Evolutionary conservation across 2,113 vertebrate species (phyloP), one percentile per base, ranked within the genome.

Genomic region (Solenodon paradoxus): DNA sequence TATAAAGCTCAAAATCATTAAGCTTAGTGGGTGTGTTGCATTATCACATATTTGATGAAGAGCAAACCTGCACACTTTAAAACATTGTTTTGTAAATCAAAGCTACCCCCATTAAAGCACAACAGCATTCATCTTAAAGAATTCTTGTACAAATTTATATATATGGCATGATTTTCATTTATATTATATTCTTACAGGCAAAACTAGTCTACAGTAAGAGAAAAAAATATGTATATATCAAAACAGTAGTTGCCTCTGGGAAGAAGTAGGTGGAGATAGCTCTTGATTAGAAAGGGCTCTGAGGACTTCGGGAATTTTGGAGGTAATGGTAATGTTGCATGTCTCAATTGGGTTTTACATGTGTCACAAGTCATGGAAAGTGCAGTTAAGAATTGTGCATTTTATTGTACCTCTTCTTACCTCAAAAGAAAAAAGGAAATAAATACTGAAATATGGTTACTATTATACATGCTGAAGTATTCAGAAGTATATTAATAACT

Each of bases 211-310:
- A 94, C 2, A 9, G 42, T 74, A 74, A 95, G 57, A 49, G 16
- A 71, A 93, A 96, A 80, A 88, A 69, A 11, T n/a, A n/a, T n/a
- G n/a, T n/a, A n/a, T n/a, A n/a, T n/a, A n/a, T 85, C 32, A 83
- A 24, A 95, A 93, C 12, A 61, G 35, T 69, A 24, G 9, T 64
- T 71, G 10, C 17, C 40, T 92, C 40, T 91, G 51, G 5, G 26
- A 53, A 75, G n/a, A 47, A 90, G 28, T 47, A 84, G 22, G 30
- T n/a, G 38, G 59, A 92, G 38, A 13, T 32, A 82, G 32, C 42
- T 89, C 61, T 22, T 59, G 53, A 75, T 19, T 59, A 5, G 35
- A 61, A 88, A 93, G 61, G 57, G 64, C 13, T 57, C 66, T 42
- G 35, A 94, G 12, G 59, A 85, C 12, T 45, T 42, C 20, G 35